Percentiles rank a stretch among this genome's conserved stretches.
These are phyloP conservation scores for Syritta pipiens DNA, from an alignment of 2,888 invertebrate species.

Conservation along the genomic window DNA sequence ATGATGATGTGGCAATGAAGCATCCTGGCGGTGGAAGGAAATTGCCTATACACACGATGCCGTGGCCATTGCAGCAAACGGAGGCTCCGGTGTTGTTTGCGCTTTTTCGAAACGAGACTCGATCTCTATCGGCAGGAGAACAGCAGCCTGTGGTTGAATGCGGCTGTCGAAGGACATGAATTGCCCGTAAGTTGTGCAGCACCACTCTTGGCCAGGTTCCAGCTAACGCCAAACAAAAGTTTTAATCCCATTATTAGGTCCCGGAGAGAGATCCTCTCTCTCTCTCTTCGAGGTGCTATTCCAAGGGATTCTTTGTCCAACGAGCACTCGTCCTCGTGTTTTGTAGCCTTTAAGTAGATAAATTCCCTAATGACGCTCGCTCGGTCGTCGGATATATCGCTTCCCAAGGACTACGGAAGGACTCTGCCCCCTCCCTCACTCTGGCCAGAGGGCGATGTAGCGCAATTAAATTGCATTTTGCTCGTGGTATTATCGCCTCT, in stretches of 20 bases:
- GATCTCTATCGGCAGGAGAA: conserved; percentile 42
- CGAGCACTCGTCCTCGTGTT: conserved; percentile 20
- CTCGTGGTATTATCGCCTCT: conserved; percentile 58
- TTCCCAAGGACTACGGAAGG: too few species aligned
- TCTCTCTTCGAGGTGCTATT: too few species aligned
- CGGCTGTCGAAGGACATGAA: conserved; percentile 57
- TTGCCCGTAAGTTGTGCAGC: conserved; percentile 56
- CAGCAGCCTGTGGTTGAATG: conserved; percentile 20
- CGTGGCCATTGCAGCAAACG: conserved; percentile 3
- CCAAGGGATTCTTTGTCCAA: conserved; percentile 6
- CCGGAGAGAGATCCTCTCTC: too few species aligned
- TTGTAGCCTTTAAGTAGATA: conserved; percentile 53
- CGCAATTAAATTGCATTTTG: conserved; percentile 63
- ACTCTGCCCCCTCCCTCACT: too few species aligned
- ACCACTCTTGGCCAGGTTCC: conserved; percentile 51
- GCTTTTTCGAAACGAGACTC: conserved; percentile 14
- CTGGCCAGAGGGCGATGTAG: conserved; percentile 40
- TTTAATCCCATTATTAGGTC: conserved; percentile 63
- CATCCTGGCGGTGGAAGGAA: conserved; percentile 44
- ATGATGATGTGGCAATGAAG: conserved; percentile 41
- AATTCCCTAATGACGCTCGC: conserved; percentile 62
- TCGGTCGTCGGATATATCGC: too few species aligned
- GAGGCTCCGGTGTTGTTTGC: conserved; percentile 36
- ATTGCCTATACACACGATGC: conserved; percentile 34
- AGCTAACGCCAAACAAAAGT: conserved; percentile 63